Percentiles rank a stretch among this genome's conserved stretches.
Conservation (phyloP, 64 coral and sea anemone species). For the Catalaphyllia jardinei region DNA sequence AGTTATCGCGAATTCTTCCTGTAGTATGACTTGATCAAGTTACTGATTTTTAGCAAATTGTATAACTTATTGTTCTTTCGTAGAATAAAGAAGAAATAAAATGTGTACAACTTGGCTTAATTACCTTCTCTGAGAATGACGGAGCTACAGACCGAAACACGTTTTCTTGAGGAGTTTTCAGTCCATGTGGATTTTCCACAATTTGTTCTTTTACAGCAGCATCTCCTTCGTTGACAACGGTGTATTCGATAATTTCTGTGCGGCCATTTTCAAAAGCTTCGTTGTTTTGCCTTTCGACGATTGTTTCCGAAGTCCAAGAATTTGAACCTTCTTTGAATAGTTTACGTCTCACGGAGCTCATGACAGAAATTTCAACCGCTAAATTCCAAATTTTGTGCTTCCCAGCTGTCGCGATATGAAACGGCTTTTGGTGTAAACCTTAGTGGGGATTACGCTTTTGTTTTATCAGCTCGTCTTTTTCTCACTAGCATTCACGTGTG, state of each 20-base stretch:
- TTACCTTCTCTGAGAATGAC: conserved; percentile 34
- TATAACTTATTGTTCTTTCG: neutral
- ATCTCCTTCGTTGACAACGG: conserved; percentile 25
- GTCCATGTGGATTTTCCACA: conserved; percentile 19
- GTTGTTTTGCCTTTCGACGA: conserved; percentile 31
- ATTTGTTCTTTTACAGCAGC: neutral
- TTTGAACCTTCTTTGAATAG: conserved; percentile 44
- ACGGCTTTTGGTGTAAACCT: conserved; percentile 22
- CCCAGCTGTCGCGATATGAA: conserved; percentile 25
- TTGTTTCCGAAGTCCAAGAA: conserved; percentile 39
- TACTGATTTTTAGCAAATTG: neutral
- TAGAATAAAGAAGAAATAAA: neutral
- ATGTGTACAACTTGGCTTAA: neutral
- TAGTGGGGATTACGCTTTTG: conserved; percentile 34
- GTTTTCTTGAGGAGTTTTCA: conserved; percentile 26
- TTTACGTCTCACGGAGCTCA: conserved; percentile 44
- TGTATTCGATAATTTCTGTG: conserved; percentile 41
- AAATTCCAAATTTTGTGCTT: conserved; percentile 24
- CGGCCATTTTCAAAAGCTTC: conserved; percentile 6
- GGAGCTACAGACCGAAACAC: conserved; percentile 7
- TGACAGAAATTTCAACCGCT: neutral
- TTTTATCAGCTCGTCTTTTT: conserved; percentile 21
- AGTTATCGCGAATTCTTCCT: no score
- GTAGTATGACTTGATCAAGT: no score
- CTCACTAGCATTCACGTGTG: conserved; percentile 7